Evolutionary conservation across 2,888 invertebrate species (phyloP), one percentile per base, ranked within the genome.

Genomic region (Aphrophora alni): DNA sequence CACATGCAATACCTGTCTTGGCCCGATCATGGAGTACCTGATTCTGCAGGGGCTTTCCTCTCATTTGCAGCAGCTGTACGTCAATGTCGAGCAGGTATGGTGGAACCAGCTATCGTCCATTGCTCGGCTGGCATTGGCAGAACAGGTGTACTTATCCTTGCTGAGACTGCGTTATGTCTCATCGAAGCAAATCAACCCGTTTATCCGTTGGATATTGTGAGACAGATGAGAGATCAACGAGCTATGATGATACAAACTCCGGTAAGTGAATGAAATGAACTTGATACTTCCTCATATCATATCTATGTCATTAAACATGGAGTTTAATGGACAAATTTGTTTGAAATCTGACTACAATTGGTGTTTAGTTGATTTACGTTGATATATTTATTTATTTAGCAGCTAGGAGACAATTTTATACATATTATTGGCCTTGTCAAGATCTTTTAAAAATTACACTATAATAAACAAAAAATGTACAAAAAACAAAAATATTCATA

Each of bases 171-270:
- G 17, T 91, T 98, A 88, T 96, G 96, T 88, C 91, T 98, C 84
- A 93, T 99, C 85, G 96, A 97, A 89, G 93, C 96, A 12, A 93
- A 95, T 84, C 97, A 98, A 89, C 98, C 99, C 10, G 94, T 99
- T 10, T 98, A 98, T 90, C 98, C 99, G 0, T 91, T 99, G 79
- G 98, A 99, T 87, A 94, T 99, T 83, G 98, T 99, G 83, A 93
- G 93, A 77, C 92, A 94, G 83, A 99, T 99, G 99, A 91, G 99
- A 84, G 95, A 97, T 87, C 98, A 98, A 89, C 91, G 99, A 82
- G 98, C 99, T 80, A 98, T 98, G 95, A 97, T 99, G 92, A 98
- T 99, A 89, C 99, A 99, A 91, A 99, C 98, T 89, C 94, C 97
- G 91, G 98, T 99, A 88, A 93, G 95, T 92, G 71, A 12, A 24